A percentile compares a stretch with the other conserved stretches of the same genome.
These are phyloP conservation scores for Acipenser ruthenus DNA, from an alignment of 2,797 vertebrate genomes.

Conservation along the genomic window DNA sequence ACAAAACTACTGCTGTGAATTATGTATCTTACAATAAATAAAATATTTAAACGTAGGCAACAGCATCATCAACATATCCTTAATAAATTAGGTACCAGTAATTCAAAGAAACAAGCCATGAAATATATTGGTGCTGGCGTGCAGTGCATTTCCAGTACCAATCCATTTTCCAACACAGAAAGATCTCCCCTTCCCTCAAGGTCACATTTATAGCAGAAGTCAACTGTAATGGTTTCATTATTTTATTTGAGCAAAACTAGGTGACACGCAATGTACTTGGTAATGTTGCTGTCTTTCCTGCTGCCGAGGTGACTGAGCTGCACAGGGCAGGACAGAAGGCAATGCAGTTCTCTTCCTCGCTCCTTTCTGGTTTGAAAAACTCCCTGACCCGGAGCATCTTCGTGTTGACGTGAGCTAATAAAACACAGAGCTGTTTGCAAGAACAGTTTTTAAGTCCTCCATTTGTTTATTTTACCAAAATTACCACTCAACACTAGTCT, in stretches of 20 bases:
- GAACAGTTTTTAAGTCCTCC: background rate
- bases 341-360: slow-evolving; percentile 51
- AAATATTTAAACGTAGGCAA: too few relatives aligned
- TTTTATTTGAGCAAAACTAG: background rate
- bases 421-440: background rate
- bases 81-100: background rate
- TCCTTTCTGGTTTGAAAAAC: slow-evolving; percentile 39
- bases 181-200: too few relatives aligned
- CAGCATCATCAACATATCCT: background rate
- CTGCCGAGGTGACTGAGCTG: background rate
- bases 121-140: too few relatives aligned
- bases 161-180: too few relatives aligned
- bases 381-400: slow-evolving; percentile 27
- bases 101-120: too few relatives aligned
- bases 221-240: background rate
- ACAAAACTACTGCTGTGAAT: too few relatives aligned
- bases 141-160: too few relatives aligned
- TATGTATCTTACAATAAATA: too few relatives aligned
- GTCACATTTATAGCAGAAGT: background rate
- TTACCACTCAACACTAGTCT: too few relatives aligned
- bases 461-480: too few relatives aligned
- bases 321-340: slow-evolving; percentile 36
- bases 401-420: background rate
- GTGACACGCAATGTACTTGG: background rate
- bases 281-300: background rate